These are phyloP conservation scores for Calephelis nemesis DNA, from an alignment of 1,140 invertebrate species.

Conservation along the genomic window DNA sequence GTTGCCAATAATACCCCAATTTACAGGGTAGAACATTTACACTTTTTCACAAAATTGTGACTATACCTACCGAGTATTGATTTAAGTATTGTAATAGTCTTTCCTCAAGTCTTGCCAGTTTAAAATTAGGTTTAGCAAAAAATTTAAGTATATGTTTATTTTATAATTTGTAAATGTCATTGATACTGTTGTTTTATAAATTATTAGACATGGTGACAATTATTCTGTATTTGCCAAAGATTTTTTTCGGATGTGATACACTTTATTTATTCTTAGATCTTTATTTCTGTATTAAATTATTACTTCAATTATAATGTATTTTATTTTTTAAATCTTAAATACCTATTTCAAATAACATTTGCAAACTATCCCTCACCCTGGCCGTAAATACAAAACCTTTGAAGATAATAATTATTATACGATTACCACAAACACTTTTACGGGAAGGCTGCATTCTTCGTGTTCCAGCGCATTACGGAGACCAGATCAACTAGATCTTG, in stretches of 20 bases:
- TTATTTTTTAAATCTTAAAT: background rate
- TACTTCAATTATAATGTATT: slow-evolving; percentile 29
- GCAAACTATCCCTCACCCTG: no score
- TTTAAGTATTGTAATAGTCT: background rate
- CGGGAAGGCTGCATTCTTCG: no score
- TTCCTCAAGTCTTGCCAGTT: background rate
- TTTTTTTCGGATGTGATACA: slow-evolving; percentile 73
- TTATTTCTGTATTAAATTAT: slow-evolving; percentile 63
- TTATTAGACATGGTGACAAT: slow-evolving; percentile 40
- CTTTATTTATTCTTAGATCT: slow-evolving; percentile 61
- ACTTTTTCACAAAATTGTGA: background rate
- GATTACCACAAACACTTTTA: no score
- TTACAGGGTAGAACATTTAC: no score
- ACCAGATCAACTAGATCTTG: no score
- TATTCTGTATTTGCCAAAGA: slow-evolving; percentile 68
- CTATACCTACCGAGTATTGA: background rate
- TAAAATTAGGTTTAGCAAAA: background rate
- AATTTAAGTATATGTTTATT: background rate
- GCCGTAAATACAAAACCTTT: no score
- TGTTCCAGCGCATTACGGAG: no score
- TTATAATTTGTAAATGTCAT: slow-evolving; percentile 1
- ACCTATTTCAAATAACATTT: no score
- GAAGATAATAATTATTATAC: no score
- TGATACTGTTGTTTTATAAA: slow-evolving; percentile 29
- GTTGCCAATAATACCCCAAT: no score